phyloP scores from a whole-genome alignment of 2,113 vertebrate species.

The Aix galericulata region DNA sequence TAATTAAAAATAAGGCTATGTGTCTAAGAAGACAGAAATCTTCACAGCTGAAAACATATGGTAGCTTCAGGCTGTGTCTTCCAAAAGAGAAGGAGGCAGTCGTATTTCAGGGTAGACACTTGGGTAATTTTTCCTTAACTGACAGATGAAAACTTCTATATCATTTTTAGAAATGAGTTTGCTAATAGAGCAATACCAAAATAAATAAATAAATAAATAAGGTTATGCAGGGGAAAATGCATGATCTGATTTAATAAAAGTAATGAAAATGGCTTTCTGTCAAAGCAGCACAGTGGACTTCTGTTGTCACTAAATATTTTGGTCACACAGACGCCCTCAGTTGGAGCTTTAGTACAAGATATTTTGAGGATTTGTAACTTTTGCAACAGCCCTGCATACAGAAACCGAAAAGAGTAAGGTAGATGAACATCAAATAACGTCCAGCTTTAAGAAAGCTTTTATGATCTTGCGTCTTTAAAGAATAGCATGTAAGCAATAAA shows the following conservation, averaged over 20 bases:
- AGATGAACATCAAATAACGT: background rate
- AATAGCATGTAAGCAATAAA: background rate
- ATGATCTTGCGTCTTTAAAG: background rate
- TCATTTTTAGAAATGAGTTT: background rate
- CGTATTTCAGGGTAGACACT: background rate
- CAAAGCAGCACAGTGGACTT: background rate
- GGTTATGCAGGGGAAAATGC: background rate
- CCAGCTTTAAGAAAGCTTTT: background rate
- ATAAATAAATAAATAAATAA: background rate
- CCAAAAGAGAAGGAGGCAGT: background rate
- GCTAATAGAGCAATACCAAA: background rate
- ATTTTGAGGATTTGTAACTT: background rate
- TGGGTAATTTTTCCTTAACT: background rate
- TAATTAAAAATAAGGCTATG: background rate
- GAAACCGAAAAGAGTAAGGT: background rate
- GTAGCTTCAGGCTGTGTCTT: background rate
- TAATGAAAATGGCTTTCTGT: background rate
- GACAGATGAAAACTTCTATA: background rate
- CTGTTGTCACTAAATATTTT: background rate
- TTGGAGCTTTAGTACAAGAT: background rate
- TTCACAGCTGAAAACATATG: background rate
- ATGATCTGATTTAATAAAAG: background rate
- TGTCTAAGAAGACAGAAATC: background rate
- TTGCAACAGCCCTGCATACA: background rate
- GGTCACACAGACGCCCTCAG: background rate